Evolutionary conservation across 2,797 vertebrate genomes (phyloP).

Genomic region (Monodelphis domestica): DNA sequence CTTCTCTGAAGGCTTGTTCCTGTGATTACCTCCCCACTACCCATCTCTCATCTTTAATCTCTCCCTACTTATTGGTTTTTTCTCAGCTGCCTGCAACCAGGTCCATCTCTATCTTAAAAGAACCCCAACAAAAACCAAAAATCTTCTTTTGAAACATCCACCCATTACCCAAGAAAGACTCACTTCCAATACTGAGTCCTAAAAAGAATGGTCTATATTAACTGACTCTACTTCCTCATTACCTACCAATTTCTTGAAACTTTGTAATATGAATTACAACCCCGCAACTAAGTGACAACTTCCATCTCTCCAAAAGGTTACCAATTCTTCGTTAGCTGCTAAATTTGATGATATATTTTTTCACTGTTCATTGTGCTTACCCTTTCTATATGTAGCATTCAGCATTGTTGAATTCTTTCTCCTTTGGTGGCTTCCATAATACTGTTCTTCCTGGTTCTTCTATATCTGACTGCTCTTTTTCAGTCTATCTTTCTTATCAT

Average conservation of each 20-base stretch:
- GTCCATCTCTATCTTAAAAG: not conserved
- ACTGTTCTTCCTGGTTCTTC: not conserved
- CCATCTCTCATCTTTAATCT: not conserved
- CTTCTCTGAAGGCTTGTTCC: not conserved
- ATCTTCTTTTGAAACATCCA: no score
- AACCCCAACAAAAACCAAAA: not conserved
- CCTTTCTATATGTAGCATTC: not conserved
- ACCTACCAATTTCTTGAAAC: not conserved
- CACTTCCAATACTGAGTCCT: not conserved
- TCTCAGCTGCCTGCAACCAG: not conserved
- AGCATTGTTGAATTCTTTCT: not conserved
- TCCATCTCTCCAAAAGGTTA: not conserved
- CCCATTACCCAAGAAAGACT: not conserved
- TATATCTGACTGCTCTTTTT: not conserved
- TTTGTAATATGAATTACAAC: not conserved
- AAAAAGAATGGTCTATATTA: not conserved
- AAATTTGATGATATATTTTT: not conserved
- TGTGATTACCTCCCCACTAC: not conserved
- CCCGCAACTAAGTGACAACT: not conserved
- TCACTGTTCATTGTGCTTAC: not conserved
- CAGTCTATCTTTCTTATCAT: not conserved
- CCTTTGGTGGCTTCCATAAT: not conserved
- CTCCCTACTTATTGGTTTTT: not conserved
- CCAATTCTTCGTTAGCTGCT: not conserved
- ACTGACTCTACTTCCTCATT: not conserved